Percentiles rank a stretch among this genome's conserved stretches.
These are phyloP conservation scores for Daphoenositta chrysoptera DNA, from an alignment of 2,113 vertebrate genomes.

Conservation along the genomic window DNA sequence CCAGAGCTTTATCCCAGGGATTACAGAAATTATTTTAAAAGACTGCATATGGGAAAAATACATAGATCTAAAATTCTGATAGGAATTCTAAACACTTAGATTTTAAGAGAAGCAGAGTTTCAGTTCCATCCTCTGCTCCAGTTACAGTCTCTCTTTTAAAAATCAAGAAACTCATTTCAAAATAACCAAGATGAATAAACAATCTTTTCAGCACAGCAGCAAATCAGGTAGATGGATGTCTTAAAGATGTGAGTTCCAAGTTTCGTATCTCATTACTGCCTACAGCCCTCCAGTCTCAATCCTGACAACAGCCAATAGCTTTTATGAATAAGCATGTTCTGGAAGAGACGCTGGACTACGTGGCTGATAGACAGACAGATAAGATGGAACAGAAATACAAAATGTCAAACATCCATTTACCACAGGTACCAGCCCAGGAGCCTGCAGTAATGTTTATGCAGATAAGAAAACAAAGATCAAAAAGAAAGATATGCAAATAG, in stretches of 20 bases:
- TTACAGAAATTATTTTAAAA: conserved; percentile 13
- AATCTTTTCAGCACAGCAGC: not conserved
- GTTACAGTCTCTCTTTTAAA: not conserved
- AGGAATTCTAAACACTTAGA: not conserved
- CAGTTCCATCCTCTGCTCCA: not conserved
- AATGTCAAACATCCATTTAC: not conserved
- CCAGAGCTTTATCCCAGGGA: not conserved
- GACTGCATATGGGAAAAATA: not conserved
- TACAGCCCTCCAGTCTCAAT: not conserved
- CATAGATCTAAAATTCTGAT: not conserved
- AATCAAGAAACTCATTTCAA: not conserved
- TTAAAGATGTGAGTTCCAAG: not conserved
- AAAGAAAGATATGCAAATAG: conserved; percentile 4
- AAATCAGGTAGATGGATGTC: not conserved
- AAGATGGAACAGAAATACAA: not conserved
- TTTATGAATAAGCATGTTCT: not conserved
- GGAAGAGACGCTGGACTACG: not conserved
- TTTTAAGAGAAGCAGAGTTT: not conserved
- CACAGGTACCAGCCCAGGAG: not conserved
- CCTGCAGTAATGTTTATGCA: not conserved
- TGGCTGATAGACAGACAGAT: not conserved
- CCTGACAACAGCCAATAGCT: not conserved
- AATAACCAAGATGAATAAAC: not conserved
- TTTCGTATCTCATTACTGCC: conserved; percentile 6
- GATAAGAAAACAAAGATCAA: not conserved